A percentile compares a stretch with the other conserved stretches of the same genome.
These are phyloP conservation scores for Agonopterix heracliana DNA, from an alignment of 2,888 invertebrate genomes.

Conservation along the genomic window DNA sequence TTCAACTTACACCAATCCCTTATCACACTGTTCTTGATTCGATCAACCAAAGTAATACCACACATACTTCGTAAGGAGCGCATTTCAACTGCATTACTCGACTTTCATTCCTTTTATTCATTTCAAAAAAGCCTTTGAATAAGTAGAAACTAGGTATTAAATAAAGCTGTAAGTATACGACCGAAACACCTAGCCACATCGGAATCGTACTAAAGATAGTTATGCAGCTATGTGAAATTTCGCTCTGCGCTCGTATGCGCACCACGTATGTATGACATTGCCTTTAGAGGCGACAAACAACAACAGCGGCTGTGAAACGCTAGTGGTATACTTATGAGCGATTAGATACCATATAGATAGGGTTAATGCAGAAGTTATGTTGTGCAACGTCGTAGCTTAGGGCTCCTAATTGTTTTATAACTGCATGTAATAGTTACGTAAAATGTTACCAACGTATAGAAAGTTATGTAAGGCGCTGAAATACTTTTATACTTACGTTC, in stretches of 20 bases:
- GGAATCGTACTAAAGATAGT: not conserved
- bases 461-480: not conserved
- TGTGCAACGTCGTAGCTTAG: conserved; percentile 8
- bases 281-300: conserved; percentile 36
- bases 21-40: no score
- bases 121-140: no score
- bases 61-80: no score
- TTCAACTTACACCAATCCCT: no score
- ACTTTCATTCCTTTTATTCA: no score
- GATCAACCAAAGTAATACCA: no score
- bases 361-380: not conserved
- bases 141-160: no score
- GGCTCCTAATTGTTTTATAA: not conserved
- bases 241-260: conserved; percentile 42
- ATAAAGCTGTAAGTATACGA: not conserved
- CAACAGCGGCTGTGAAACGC: conserved; percentile 43
- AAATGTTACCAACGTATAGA: not conserved
- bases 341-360: conserved; percentile 16
- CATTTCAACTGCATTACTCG: no score
- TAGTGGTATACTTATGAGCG: conserved; percentile 37
- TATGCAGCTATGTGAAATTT: conserved; percentile 42
- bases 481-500: no score
- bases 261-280: conserved; percentile 28
- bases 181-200: not conserved
- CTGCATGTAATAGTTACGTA: conserved; percentile 3